phyloP scores from a whole-genome alignment of 2,888 invertebrate species.

The Emmelina monodactyla region DNA sequence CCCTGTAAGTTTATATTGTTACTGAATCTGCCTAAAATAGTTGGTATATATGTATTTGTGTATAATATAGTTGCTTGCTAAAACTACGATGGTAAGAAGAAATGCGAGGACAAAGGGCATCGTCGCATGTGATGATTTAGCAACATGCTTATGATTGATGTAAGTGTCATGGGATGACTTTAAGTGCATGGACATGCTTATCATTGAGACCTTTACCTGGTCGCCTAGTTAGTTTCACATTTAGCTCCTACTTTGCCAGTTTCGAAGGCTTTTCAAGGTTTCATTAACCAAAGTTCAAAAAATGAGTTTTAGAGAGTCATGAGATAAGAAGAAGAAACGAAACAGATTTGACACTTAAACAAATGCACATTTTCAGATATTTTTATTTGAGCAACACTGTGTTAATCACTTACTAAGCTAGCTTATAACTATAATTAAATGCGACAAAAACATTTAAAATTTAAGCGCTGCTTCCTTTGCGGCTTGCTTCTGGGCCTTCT shows the following conservation, averaged over 20 bases:
- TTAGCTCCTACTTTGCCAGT: too few relatives aligned
- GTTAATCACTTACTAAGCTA: not conserved
- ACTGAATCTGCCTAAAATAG: too few relatives aligned
- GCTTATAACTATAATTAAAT: not conserved
- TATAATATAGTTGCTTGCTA: too few relatives aligned
- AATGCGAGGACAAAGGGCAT: too few relatives aligned
- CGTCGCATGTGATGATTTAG: too few relatives aligned
- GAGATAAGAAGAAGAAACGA: not conserved
- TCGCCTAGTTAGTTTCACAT: too few relatives aligned
- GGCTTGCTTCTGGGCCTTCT: constrained; percentile 17
- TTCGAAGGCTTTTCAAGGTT: too few relatives aligned
- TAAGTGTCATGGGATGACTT: not conserved
- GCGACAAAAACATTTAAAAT: too few relatives aligned
- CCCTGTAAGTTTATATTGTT: constrained; percentile 37
- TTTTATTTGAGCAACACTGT: not conserved
- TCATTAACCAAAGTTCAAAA: too few relatives aligned
- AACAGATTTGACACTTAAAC: not conserved
- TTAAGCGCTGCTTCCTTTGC: constrained; percentile 3
- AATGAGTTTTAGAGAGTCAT: not conserved
- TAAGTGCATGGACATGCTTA: not conserved
- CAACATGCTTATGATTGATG: too few relatives aligned
- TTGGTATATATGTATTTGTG: too few relatives aligned
- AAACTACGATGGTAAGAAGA: too few relatives aligned
- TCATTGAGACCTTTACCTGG: not conserved
- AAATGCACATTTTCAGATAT: not conserved